These are phyloP conservation scores for Acronicta alni DNA, from an alignment of 2,888 invertebrate species.

Conservation along the genomic window DNA sequence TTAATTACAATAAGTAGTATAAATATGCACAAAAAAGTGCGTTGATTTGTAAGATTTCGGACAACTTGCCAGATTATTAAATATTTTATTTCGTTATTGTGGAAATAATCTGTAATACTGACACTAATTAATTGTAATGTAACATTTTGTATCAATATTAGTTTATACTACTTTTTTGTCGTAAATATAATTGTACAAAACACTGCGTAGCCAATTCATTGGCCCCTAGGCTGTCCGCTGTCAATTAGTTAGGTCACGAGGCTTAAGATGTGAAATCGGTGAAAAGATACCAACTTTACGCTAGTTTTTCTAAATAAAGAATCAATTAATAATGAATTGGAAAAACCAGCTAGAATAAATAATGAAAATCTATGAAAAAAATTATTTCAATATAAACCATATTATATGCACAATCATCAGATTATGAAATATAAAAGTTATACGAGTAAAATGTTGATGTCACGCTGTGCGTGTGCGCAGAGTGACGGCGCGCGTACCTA, in stretches of 20 bases:
- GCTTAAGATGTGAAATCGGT: too few relatives aligned
- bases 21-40: conserved; percentile 15
- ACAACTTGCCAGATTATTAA: conserved; percentile 21
- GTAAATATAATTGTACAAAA: conserved; percentile 18
- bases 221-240: conserved; percentile 2
- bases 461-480: too few relatives aligned
- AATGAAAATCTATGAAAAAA: too few relatives aligned
- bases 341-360: too few relatives aligned
- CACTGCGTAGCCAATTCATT: conserved; percentile 15
- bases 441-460: too few relatives aligned
- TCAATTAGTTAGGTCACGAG: not conserved
- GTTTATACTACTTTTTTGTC: conserved; percentile 24
- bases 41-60: conserved; percentile 41
- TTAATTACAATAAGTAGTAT: not conserved
- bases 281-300: too few relatives aligned
- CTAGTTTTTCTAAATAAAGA: too few relatives aligned
- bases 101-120: conserved; percentile 37
- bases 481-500: too few relatives aligned
- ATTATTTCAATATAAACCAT: too few relatives aligned
- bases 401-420: too few relatives aligned
- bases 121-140: conserved; percentile 38
- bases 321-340: too few relatives aligned
- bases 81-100: conserved; percentile 41
- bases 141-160: conserved; percentile 18
- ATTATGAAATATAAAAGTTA: too few relatives aligned